These are phyloP conservation scores for Parapsyche elsis DNA, from an alignment of 1,140 invertebrate genomes.

Conservation along the genomic window DNA sequence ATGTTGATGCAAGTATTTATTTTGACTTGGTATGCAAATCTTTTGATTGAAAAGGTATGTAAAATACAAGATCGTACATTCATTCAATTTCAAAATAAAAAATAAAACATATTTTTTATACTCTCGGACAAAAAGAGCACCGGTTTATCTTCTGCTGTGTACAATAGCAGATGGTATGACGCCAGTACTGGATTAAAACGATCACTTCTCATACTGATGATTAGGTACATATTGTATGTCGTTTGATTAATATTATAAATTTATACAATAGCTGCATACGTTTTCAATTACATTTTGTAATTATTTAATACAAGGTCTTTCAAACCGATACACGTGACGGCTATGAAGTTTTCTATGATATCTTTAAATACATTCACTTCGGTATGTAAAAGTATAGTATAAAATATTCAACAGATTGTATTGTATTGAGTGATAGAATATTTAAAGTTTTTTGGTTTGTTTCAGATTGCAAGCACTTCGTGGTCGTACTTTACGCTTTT, in stretches of 20 bases:
- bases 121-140: background rate
- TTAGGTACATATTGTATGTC: no score
- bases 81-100: background rate
- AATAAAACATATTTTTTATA: background rate
- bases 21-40: background rate
- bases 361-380: background rate
- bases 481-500: constrained; percentile 17
- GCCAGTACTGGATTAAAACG: background rate
- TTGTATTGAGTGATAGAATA: background rate
- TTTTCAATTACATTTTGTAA: background rate
- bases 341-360: constrained; percentile 5
- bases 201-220: background rate
- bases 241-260: no score
- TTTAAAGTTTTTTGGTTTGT: background rate
- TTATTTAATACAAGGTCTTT: background rate
- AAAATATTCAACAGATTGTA: no score
- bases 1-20: constrained; percentile 2
- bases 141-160: background rate
- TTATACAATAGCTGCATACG: no score
- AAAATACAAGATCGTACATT: background rate
- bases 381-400: background rate
- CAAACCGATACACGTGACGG: background rate
- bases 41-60: constrained; percentile 11
- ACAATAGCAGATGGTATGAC: background rate
- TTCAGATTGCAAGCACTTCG: constrained; percentile 7